Percentiles rank a stretch among this genome's conserved stretches.
phyloP scores from a whole-genome alignment of 2,113 vertebrate species.

The Nycticryphes semicollaris region DNA sequence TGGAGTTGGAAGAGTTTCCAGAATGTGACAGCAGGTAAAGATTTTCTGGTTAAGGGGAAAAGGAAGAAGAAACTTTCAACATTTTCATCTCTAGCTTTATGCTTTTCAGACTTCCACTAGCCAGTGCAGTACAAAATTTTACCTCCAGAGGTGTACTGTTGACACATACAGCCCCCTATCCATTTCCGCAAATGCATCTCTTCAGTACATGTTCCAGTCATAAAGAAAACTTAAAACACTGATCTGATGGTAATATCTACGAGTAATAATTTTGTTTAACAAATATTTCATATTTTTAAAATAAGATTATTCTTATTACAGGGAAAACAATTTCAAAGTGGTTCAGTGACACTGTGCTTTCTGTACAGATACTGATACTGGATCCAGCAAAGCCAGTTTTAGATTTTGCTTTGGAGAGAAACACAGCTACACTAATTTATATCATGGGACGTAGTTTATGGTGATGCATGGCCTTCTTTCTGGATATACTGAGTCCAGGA shows the following conservation, averaged over 20 bases:
- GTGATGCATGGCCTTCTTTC: not conserved
- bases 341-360: not conserved
- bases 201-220: not conserved
- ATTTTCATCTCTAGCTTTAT: not conserved
- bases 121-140: not conserved
- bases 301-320: constrained; percentile 2
- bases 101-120: not conserved
- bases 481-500: not conserved
- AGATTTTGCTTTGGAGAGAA: not conserved
- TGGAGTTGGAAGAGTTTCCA: not conserved
- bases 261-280: constrained; percentile 49
- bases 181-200: not conserved
- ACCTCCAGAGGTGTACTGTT: not conserved
- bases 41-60: not conserved
- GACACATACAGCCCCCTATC: not conserved
- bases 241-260: constrained; percentile 45
- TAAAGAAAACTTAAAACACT: not conserved
- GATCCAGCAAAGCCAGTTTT: not conserved
- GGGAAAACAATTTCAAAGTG: not conserved
- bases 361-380: not conserved
- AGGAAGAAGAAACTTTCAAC: not conserved
- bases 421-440: not conserved
- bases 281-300: constrained; percentile 40
- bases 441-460: not conserved
- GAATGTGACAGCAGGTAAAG: not conserved